These are phyloP conservation scores for Hyposoter didymator DNA, from an alignment of 2,888 invertebrate species.

Conservation along the genomic window DNA sequence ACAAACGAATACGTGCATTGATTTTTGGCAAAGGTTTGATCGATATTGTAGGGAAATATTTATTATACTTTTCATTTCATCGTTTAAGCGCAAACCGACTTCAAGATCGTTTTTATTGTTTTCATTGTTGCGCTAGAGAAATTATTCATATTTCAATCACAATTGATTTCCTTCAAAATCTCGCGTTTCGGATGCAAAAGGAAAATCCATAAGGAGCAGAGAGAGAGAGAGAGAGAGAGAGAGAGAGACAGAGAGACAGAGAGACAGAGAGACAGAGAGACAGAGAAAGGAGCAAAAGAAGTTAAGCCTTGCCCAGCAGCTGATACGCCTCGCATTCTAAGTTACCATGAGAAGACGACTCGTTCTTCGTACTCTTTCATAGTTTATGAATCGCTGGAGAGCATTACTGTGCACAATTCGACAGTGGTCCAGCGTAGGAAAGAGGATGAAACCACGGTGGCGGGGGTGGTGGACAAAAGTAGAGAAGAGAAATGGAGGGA, in stretches of 20 bases:
- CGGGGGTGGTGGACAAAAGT: neutral
- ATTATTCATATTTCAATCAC: neutral
- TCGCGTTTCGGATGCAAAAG: neutral
- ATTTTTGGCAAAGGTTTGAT: neutral
- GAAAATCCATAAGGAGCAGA: neutral
- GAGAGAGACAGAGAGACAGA: too few species aligned
- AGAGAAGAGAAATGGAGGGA: constrained; percentile 56
- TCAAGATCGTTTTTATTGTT: neutral
- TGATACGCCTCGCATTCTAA: constrained; percentile 35
- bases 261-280: neutral
- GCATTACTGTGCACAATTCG: constrained; percentile 44
- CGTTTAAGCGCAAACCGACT: neutral
- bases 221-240: too few species aligned
- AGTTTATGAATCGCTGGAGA: constrained; percentile 57
- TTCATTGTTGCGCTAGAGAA: neutral
- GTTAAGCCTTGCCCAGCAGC: constrained; percentile 26
- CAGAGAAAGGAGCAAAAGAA: constrained; percentile 21
- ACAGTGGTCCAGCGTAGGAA: constrained; percentile 24
- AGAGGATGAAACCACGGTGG: constrained; percentile 32
- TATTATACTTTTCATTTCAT: neutral
- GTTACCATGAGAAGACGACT: constrained; percentile 43
- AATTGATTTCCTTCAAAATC: neutral
- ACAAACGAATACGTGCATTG: neutral
- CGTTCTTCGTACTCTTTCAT: constrained; percentile 42
- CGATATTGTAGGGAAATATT: neutral